Base-by-base conservation (phyloP, 2,888 invertebrate species). In the Pseudeuparius sepicola region DNA sequence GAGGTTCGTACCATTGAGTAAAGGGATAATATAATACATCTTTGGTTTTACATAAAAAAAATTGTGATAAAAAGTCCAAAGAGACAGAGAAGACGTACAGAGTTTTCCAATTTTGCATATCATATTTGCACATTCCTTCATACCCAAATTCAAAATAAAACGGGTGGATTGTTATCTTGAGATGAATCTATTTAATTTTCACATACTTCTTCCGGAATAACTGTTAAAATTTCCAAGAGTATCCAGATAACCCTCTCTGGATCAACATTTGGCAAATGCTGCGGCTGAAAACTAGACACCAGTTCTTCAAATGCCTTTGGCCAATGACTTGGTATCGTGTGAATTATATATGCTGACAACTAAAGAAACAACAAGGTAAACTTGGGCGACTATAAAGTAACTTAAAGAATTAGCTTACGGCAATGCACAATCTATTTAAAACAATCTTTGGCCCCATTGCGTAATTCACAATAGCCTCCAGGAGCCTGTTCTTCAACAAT, bases 131-230 rank as follows among this genome's bases (percentile, higher is more conserved):
- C n/a, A n/a, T n/a, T n/a, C n/a, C n/a, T n/a, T n/a, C n/a, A n/a
- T n/a, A n/a, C n/a, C n/a, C n/a, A n/a, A n/a, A n/a, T n/a, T n/a
- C n/a, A n/a, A n/a, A n/a, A n/a, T n/a, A n/a, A n/a, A n/a, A n/a
- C n/a, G n/a, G n/a, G n/a, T n/a, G n/a, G n/a, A n/a, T n/a, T n/a
- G n/a, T n/a, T n/a, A n/a, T n/a, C n/a, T n/a, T n/a, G n/a, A n/a
- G n/a, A n/a, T n/a, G n/a, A n/a, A n/a, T n/a, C n/a, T n/a, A n/a
- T n/a, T n/a, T n/a, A n/a, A n/a, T n/a, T n/a, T n/a, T n/a, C n/a
- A n/a, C n/a, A n/a, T 65, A 87, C 88, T 70, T 93, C 92, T 65
- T 84, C 85, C 14, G 92, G 89, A 55, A 93, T 75, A 34, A 86
- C 82, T 49, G 82, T 79, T 10, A 93, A 67, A 23, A 92, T 80